Evolutionary conservation across 2,797 vertebrate species (phyloP), one percentile per base, ranked within the genome.

Genomic region (Labroides dimidiatus): DNA sequence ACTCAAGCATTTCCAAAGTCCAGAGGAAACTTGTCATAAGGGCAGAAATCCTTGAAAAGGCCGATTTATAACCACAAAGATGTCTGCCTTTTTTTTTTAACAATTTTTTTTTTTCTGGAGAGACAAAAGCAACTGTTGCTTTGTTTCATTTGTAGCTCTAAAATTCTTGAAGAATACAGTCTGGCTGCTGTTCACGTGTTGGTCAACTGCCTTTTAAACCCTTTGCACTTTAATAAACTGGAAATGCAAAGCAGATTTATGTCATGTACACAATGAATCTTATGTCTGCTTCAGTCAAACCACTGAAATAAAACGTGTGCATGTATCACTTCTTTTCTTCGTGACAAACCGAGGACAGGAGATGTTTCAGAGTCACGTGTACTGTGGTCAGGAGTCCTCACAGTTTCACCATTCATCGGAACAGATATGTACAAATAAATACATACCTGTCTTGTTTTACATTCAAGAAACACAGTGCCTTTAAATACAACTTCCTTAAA

Each of bases 401-500:
- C 69, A 69, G 65, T 48, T 43, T 48, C 69, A 51, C 72, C 56
- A 47, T 64, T 80, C 47, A 55, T 4, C 12, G 20, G 44, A 65
- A 37, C 68, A 58, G 60, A 81, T 66, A 48, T 66, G 12, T 72
- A 64, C 51, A 55, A 61, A 73, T 75, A 63, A 73, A 77, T 71
- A 69, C 45, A 66, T 60, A 62, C 79, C 67, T 78, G 64, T 58
- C 71, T 50, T 36, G 51, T 85, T 86, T 89, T 92, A 92, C 92
- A 93, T 92, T 93, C 92, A 90, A 81, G 84, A 66, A 64, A 39
- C 54, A 15, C 50, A 14, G 47, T 58, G 72, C 73, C 77, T 69
- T 80, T 60, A 59, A 68, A 74, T 39, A 39, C 13, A 42, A 65
- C 44, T 41, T 44, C 57, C 57, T 30, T 65, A 53, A 60, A 56